A percentile compares a stretch with the other conserved stretches of the same genome.
phyloP scores from a whole-genome alignment of 2,888 invertebrate species.

The Idaea dimidiata region DNA sequence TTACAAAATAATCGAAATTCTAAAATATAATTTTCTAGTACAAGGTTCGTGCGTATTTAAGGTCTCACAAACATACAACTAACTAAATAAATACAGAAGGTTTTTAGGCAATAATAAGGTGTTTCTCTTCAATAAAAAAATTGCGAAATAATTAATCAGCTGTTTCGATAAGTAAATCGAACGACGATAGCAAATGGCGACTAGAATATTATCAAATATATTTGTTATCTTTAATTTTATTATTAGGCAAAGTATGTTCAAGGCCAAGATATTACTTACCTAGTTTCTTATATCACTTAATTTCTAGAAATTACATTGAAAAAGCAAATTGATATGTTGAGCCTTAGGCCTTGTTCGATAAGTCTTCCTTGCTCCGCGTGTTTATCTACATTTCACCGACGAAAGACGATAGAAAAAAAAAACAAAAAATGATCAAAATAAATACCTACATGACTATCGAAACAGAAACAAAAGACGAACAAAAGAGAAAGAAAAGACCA shows the following conservation, averaged over 20 bases:
- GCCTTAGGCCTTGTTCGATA: no score
- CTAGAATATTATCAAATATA: neutral
- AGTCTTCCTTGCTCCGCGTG: no score
- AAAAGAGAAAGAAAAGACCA: no score
- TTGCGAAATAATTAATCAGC: slow-evolving; percentile 1
- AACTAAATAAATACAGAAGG: neutral
- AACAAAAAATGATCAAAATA: no score
- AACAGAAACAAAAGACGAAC: no score
- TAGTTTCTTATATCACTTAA: slow-evolving; percentile 2
- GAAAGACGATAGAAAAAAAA: no score
- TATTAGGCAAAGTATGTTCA: slow-evolving; percentile 6
- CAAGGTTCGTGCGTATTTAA: no score
- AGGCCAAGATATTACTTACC: slow-evolving; percentile 5
- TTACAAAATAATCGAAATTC: no score
- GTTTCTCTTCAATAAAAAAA: neutral
- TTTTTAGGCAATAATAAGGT: neutral
- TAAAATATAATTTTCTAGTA: no score
- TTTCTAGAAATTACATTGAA: neutral
- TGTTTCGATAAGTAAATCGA: neutral
- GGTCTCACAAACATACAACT: neutral
- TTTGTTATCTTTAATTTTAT: neutral
- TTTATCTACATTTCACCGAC: no score
- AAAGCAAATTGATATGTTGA: no score
- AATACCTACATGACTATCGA: no score
- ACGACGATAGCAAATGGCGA: neutral